Conservation (phyloP, 2,113 vertebrate species). For the Vanacampus margaritifer region DNA sequence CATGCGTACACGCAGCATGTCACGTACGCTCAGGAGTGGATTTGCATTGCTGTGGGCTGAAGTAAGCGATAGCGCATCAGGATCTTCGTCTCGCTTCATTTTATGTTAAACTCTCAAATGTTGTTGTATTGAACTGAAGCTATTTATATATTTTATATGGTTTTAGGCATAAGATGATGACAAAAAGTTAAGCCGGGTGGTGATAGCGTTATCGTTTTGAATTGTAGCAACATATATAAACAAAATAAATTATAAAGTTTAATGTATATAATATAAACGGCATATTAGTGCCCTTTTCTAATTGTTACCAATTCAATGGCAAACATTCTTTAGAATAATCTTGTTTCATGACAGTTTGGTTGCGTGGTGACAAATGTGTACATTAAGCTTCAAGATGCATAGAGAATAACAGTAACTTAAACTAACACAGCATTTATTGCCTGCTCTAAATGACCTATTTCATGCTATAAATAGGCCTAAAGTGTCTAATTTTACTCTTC, state of each 20-base stretch:
- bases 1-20: slow-evolving; percentile 63
- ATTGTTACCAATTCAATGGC: background rate
- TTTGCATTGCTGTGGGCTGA: slow-evolving; percentile 48
- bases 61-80: slow-evolving; percentile 43
- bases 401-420: background rate
- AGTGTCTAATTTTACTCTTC: slow-evolving; percentile 43
- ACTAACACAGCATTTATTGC: background rate
- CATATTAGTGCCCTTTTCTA: background rate
- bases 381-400: background rate
- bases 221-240: background rate
- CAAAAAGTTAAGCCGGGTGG: background rate
- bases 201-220: background rate
- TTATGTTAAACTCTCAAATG: background rate
- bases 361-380: background rate
- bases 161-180: background rate
- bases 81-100: background rate
- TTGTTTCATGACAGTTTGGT: background rate
- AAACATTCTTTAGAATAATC: background rate
- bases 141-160: too few relatives aligned
- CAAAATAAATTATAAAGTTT: background rate
- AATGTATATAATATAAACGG: background rate
- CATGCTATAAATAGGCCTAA: slow-evolving; percentile 45
- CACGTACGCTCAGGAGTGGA: slow-evolving; percentile 64
- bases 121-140: background rate
- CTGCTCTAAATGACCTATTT: slow-evolving; percentile 20